phyloP scores from a whole-genome alignment of 1,140 invertebrate genomes.

The Macrostomum lignano region DNA sequence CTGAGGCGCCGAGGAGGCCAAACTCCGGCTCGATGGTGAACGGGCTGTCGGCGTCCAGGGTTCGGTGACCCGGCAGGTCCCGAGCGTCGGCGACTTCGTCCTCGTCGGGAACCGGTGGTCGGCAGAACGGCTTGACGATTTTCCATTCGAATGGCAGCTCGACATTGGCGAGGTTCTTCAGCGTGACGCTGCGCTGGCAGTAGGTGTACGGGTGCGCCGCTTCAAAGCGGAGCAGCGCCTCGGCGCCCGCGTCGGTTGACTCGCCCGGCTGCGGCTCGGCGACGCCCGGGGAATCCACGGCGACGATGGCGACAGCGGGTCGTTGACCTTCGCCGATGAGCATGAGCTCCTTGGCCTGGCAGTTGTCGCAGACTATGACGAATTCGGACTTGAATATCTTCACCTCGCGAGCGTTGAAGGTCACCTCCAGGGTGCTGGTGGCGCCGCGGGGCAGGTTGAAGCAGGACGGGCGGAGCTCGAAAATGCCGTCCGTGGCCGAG shows the following conservation, averaged over 20 bases:
- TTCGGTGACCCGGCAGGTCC: slow-evolving; percentile 10
- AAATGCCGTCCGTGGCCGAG: slow-evolving; percentile 13
- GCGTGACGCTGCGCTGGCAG: slow-evolving; percentile 13
- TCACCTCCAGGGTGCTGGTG: slow-evolving; percentile 16
- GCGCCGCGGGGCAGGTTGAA: slow-evolving; percentile 17
- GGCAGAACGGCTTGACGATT: slow-evolving; percentile 19
- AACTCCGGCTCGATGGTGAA: slow-evolving; percentile 19
- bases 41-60: slow-evolving; percentile 15
- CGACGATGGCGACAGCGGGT: slow-evolving; percentile 14
- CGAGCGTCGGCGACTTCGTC: not conserved
- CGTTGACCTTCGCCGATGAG: slow-evolving; percentile 15
- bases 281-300: slow-evolving; percentile 14
- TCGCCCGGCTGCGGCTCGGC: slow-evolving; percentile 13
- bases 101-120: slow-evolving; percentile 8
- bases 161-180: slow-evolving; percentile 17
- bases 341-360: slow-evolving; percentile 19
- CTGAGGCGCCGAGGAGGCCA: slow-evolving; percentile 12
- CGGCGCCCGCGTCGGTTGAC: slow-evolving; percentile 13
- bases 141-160: slow-evolving; percentile 21
- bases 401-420: slow-evolving; percentile 15
- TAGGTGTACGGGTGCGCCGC: slow-evolving; percentile 23
- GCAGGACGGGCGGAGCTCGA: slow-evolving; percentile 20
- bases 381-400: slow-evolving; percentile 14
- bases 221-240: slow-evolving; percentile 19
- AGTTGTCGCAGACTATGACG: slow-evolving; percentile 25